Evolutionary conservation across 2,888 invertebrate species (phyloP).

Genomic region (Pocota personata): DNA sequence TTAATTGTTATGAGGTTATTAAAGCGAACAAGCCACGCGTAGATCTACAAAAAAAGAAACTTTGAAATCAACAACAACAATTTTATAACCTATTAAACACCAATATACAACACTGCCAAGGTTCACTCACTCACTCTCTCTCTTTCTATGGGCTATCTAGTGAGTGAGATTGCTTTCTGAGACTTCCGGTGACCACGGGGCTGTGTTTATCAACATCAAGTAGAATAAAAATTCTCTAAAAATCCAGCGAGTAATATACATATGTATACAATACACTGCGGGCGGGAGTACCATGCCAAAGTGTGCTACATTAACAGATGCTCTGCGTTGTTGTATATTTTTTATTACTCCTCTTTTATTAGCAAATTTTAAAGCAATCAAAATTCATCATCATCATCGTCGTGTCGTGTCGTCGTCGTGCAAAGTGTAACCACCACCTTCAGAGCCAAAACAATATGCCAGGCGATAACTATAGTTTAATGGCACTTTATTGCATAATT

Average conservation of each 20-base stretch:
- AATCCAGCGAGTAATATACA: not conserved
- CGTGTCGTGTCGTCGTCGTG: not conserved
- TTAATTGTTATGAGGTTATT: constrained; percentile 55
- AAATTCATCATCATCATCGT: constrained; percentile 65
- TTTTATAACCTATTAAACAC: constrained; percentile 61
- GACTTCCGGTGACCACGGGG: constrained; percentile 43
- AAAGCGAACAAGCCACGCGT: constrained; percentile 15
- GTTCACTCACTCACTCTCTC: constrained; percentile 11
- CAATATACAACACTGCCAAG: constrained; percentile 38
- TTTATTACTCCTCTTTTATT: constrained; percentile 69
- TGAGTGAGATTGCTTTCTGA: not conserved
- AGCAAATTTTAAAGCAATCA: constrained; percentile 69
- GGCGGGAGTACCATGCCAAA: not conserved
- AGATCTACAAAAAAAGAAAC: not conserved
- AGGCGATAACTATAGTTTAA: constrained; percentile 64
- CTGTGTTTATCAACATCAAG: constrained; percentile 17
- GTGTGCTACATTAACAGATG: constrained; percentile 29
- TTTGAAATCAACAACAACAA: constrained; percentile 20
- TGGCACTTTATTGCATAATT: constrained; percentile 66
- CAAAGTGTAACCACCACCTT: constrained; percentile 26
- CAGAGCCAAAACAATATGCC: constrained; percentile 49
- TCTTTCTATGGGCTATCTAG: no score
- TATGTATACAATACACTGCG: not conserved
- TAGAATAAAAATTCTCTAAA: not conserved
- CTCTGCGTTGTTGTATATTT: constrained; percentile 17